These are phyloP conservation scores for Drosophila tripunctata DNA, from an alignment of 2,888 invertebrate genomes.

Conservation along the genomic window DNA sequence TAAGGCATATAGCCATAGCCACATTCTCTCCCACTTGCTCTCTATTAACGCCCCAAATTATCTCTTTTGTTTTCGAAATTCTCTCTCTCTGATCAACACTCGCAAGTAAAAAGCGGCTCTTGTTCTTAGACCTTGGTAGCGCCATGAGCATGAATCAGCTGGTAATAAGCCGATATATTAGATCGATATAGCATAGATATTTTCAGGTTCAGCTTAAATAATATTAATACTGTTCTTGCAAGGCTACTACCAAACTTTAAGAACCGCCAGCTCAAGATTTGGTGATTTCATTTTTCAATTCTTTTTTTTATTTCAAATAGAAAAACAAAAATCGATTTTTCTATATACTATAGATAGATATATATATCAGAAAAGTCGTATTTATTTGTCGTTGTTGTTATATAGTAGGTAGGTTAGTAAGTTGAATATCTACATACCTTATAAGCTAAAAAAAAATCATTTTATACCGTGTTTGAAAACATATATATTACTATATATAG, in stretches of 20 bases:
- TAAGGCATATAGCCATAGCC: no score
- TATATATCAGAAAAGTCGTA: slow-evolving; percentile 56
- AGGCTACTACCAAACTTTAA: slow-evolving; percentile 80
- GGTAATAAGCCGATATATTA: no score
- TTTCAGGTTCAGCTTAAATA: no score
- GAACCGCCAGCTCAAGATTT: slow-evolving; percentile 76
- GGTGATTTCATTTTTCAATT: slow-evolving; percentile 36
- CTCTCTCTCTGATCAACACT: slow-evolving; percentile 9
- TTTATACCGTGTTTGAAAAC: slow-evolving; percentile 34
- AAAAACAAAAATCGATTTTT: slow-evolving; percentile 70
- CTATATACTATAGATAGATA: slow-evolving; percentile 31
- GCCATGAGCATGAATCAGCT: slow-evolving; percentile 35
- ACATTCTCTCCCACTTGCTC: no score
- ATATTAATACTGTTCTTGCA: no score
- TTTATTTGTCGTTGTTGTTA: slow-evolving; percentile 42
- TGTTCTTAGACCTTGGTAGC: slow-evolving; percentile 78
- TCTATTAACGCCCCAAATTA: no score
- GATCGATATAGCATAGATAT: no score
- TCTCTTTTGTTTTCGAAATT: no score
- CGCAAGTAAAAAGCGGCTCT: slow-evolving; percentile 73
- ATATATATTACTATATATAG: slow-evolving; percentile 21
- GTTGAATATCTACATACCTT: slow-evolving; percentile 69
- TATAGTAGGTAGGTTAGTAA: slow-evolving; percentile 42
- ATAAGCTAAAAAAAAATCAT: slow-evolving; percentile 55
- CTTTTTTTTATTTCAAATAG: slow-evolving; percentile 77